These are phyloP conservation scores for Oithona nana DNA, from an alignment of 2,888 invertebrate genomes.

Conservation along the genomic window DNA sequence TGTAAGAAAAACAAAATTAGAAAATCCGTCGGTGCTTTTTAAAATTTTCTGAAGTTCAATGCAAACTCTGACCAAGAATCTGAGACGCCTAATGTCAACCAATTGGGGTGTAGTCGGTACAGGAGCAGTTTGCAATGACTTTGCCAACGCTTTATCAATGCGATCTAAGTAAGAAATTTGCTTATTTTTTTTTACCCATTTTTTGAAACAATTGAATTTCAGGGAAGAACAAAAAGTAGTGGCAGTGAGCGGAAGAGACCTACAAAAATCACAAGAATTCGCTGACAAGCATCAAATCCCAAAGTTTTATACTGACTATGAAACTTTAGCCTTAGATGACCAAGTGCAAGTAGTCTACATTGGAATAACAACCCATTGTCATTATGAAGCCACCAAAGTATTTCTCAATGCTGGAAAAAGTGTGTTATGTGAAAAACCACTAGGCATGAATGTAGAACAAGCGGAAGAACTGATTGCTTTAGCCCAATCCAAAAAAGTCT, in stretches of 20 bases:
- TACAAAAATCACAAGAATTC: constrained; percentile 51
- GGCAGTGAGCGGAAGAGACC: constrained; percentile 56
- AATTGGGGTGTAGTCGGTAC: constrained; percentile 66
- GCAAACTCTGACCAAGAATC: too few species aligned
- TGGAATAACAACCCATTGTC: constrained; percentile 52
- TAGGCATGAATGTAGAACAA: constrained; percentile 58
- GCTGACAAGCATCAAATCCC: constrained; percentile 50
- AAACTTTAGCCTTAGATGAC: constrained; percentile 47
- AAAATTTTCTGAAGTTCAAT: too few species aligned
- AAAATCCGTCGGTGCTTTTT: too few species aligned
- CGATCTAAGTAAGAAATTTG: constrained; percentile 35
- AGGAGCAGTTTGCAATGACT: constrained; percentile 70
- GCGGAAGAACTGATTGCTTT: constrained; percentile 41
- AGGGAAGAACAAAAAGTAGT: constrained; percentile 43
- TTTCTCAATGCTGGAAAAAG: constrained; percentile 64
- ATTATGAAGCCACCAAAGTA: constrained; percentile 46
- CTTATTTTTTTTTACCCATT: not conserved
- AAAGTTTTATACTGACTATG: constrained; percentile 53
- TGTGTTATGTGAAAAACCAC: constrained; percentile 74
- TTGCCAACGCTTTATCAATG: constrained; percentile 47
- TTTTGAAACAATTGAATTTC: not conserved
- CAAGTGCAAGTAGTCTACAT: constrained; percentile 62
- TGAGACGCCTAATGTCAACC: too few species aligned
- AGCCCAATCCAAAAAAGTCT: constrained; percentile 29
- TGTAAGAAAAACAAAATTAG: too few species aligned